A percentile compares a stretch with the other conserved stretches of the same genome.
phyloP scores from a whole-genome alignment of 2,888 invertebrate species.

The Pollenia amentaria region DNA sequence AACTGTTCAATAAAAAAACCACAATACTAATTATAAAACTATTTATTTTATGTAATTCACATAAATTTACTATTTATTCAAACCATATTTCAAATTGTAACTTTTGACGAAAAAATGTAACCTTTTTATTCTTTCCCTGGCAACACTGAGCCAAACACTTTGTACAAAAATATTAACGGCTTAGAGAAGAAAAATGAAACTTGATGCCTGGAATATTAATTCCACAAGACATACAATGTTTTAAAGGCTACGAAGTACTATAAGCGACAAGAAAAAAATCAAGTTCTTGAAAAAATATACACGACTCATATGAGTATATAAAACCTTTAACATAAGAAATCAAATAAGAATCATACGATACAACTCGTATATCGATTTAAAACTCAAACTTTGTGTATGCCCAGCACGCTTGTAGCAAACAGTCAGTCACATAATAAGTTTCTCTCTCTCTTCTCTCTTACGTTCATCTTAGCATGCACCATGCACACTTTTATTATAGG shows the following conservation, averaged over 20 bases:
- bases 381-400: slow-evolving; percentile 30
- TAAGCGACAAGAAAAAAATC: slow-evolving; percentile 1
- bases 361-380: neutral
- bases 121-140: too few species aligned
- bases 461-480: slow-evolving; percentile 29
- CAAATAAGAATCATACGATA: slow-evolving; percentile 48
- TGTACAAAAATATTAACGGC: too few species aligned
- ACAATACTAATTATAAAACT: too few species aligned
- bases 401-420: slow-evolving; percentile 36
- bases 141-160: too few species aligned
- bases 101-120: too few species aligned
- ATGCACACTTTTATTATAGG: slow-evolving; percentile 65
- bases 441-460: slow-evolving; percentile 7
- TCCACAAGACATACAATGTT: slow-evolving; percentile 11
- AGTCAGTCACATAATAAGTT: slow-evolving; percentile 18
- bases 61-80: too few species aligned
- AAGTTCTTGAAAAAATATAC: slow-evolving; percentile 7
- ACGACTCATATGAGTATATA: neutral
- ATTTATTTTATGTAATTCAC: too few species aligned
- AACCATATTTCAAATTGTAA: too few species aligned
- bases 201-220: slow-evolving; percentile 53
- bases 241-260: neutral
- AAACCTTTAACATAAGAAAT: slow-evolving; percentile 13
- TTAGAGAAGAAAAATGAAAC: slow-evolving; percentile 9
- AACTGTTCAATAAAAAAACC: slow-evolving; percentile 2